phyloP scores from a whole-genome alignment of 2,888 invertebrate species.

The Clunio marinus region DNA sequence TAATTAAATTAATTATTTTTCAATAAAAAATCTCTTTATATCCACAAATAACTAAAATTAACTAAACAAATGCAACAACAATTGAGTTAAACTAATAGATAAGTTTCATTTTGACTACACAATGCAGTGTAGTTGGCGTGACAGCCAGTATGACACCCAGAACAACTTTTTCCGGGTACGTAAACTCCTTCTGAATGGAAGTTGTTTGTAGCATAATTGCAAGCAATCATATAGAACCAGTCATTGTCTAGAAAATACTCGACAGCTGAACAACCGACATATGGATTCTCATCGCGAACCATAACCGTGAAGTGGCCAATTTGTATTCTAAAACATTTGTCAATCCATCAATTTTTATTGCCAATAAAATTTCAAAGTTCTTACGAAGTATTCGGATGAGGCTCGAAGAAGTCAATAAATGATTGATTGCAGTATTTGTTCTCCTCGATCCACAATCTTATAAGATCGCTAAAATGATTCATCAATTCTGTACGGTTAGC shows the following conservation, averaged over 20 bases:
- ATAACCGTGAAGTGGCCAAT: constrained; percentile 5
- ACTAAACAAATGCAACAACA: too few relatives aligned
- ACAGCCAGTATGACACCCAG: constrained; percentile 2
- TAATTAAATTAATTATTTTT: too few relatives aligned
- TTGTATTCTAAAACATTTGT: background rate
- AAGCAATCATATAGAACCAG: background rate
- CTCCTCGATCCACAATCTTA: background rate
- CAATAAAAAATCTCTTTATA: too few relatives aligned
- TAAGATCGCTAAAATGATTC: background rate
- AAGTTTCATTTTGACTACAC: constrained; percentile 4
- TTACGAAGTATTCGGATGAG: background rate
- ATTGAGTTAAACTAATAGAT: background rate
- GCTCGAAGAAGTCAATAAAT: background rate
- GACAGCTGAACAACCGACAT: background rate
- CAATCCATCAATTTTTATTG: background rate
- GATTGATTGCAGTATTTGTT: background rate
- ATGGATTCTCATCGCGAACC: constrained; percentile 3
- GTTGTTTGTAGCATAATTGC: constrained; percentile 16
- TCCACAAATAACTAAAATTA: too few relatives aligned
- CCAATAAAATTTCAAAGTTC: background rate
- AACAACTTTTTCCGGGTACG: background rate
- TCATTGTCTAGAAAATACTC: background rate
- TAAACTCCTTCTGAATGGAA: background rate
- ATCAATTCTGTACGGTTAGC: background rate
- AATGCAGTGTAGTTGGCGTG: background rate